Percentiles rank a stretch among this genome's conserved stretches.
phyloP scores from a whole-genome alignment of 2,113 vertebrate genomes.

The Pogonocichla stellata region DNA sequence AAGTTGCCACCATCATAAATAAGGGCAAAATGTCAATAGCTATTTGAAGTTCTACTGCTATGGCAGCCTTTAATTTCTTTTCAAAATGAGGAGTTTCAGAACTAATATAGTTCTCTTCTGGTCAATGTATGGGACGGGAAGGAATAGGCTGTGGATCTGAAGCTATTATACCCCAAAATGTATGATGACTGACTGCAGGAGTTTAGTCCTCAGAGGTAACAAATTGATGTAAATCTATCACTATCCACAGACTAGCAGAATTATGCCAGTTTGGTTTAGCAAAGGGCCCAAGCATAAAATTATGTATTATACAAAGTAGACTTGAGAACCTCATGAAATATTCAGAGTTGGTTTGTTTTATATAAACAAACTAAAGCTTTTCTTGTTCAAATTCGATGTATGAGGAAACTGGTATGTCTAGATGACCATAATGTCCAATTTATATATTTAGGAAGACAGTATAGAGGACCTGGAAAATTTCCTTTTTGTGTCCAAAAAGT shows the following conservation, averaged over 20 bases:
- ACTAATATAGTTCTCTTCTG: not conserved
- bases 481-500: not conserved
- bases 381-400: not conserved
- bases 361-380: not conserved
- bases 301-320: not conserved
- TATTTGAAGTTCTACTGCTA: not conserved
- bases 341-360: not conserved
- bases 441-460: not conserved
- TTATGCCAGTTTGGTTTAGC: not conserved
- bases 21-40: conserved; percentile 10
- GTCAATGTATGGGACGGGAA: rapidly evolving
- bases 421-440: not conserved
- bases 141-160: not conserved
- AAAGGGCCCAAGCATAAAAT: not conserved
- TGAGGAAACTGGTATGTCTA: not conserved
- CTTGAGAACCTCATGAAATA: not conserved
- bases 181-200: not conserved
- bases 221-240: not conserved
- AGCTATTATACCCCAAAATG: rapidly evolving
- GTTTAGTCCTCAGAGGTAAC: not conserved
- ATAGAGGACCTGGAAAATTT: not conserved
- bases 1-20: conserved; percentile 4
- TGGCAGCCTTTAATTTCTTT: not conserved
- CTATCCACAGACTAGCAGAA: not conserved
- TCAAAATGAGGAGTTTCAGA: not conserved